Evolutionary conservation across 2,888 invertebrate genomes (phyloP).

Genomic region (Temnothorax ravouxi): DNA sequence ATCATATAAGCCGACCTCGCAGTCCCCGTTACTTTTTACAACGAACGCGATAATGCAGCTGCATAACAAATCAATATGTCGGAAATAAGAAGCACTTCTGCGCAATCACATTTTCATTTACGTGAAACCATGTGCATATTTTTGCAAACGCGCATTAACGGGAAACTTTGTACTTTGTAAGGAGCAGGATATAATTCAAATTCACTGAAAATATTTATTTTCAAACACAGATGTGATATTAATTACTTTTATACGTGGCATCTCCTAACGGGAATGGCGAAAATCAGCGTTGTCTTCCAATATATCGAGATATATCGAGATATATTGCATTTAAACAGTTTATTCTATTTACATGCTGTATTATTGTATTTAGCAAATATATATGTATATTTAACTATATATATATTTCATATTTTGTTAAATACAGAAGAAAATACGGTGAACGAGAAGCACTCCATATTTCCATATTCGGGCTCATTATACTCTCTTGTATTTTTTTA

Average conservation of each 20-base stretch:
- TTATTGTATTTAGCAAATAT: neutral
- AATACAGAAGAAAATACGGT: neutral
- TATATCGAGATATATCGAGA: neutral
- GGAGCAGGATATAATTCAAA: neutral
- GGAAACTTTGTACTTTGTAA: neutral
- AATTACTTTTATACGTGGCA: neutral
- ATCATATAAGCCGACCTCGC: neutral
- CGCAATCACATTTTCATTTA: neutral
- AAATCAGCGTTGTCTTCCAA: neutral
- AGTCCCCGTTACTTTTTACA: neutral
- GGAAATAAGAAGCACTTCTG: neutral
- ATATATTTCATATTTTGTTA: neutral
- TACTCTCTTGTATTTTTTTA: neutral
- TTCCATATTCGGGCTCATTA: neutral
- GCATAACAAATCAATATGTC: slow-evolving; percentile 21
- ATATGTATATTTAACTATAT: neutral
- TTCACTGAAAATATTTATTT: slow-evolving; percentile 4
- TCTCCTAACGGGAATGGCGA: neutral
- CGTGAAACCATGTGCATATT: neutral
- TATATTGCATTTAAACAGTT: neutral
- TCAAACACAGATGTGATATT: neutral
- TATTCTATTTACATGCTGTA: neutral
- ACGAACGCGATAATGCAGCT: neutral
- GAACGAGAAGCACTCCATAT: neutral
- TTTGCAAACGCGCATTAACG: neutral